Conservation (phyloP, 30 jellyfish, hydroid and myxozoan genomes). For the Aurelia coerulea region DNA sequence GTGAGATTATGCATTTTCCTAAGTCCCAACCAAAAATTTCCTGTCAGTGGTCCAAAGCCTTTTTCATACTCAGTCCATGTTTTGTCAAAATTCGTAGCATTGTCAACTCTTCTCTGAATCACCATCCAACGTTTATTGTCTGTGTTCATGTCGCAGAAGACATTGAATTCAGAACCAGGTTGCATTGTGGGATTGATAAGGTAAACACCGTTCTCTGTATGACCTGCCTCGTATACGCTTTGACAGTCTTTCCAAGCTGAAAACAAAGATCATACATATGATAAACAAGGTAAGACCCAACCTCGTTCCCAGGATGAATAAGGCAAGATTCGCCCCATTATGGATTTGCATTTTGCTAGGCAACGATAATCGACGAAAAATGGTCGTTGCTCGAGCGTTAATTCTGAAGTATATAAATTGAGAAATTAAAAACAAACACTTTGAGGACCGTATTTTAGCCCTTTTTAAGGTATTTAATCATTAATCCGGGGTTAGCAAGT, state of each 20-base stretch:
- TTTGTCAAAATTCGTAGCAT: slow-evolving; percentile 6
- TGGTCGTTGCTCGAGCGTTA: too few relatives aligned
- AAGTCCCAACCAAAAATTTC: slow-evolving; percentile 64
- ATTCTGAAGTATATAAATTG: too few relatives aligned
- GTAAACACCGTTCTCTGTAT: slow-evolving; percentile 25
- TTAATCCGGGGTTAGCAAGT: too few relatives aligned
- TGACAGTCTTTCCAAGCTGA: slow-evolving; percentile 50
- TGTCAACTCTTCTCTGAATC: slow-evolving; percentile 49
- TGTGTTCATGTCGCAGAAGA: slow-evolving; percentile 34
- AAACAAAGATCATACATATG: not conserved
- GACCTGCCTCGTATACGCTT: slow-evolving; percentile 19
- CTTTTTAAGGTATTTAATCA: too few relatives aligned
- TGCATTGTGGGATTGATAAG: slow-evolving; percentile 21
- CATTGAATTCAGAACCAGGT: not conserved
- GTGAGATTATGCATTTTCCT: slow-evolving; percentile 27
- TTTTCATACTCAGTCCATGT: slow-evolving; percentile 47
- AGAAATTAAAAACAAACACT: too few relatives aligned
- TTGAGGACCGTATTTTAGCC: too few relatives aligned
- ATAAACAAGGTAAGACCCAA: too few relatives aligned
- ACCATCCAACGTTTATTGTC: slow-evolving; percentile 34
- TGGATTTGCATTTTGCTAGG: too few relatives aligned
- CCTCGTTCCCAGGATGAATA: too few relatives aligned
- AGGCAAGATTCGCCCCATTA: too few relatives aligned
- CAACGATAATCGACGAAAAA: too few relatives aligned
- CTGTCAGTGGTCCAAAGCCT: slow-evolving; percentile 45